Percentiles rank a stretch among this genome's conserved stretches.
Conservation (phyloP, 2,797 vertebrate species). For the Petrocephalus sullivani region DNA sequence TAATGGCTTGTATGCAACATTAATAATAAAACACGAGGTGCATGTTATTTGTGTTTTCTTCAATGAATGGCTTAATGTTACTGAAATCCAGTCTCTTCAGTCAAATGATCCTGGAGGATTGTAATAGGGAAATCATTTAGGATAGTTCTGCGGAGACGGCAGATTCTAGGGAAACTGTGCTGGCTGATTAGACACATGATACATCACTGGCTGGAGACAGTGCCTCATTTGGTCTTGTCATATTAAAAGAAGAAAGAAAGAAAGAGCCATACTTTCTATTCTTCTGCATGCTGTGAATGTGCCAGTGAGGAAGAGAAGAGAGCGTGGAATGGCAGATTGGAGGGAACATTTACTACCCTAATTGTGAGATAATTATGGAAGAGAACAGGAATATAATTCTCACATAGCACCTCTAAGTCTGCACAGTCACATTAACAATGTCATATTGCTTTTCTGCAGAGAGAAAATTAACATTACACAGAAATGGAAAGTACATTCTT, state of each 20-base stretch:
- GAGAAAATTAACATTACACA: neutral
- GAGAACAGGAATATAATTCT: neutral
- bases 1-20: neutral
- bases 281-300: neutral
- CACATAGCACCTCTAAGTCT: too few relatives aligned
- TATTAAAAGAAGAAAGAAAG: neutral
- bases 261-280: neutral
- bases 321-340: neutral
- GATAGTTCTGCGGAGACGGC: neutral
- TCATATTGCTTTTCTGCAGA: neutral
- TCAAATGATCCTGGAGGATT: neutral
- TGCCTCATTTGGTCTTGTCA: neutral
- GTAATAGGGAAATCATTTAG: neutral
- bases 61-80: neutral
- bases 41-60: neutral
- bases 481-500: neutral
- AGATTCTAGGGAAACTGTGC: neutral
- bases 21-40: neutral
- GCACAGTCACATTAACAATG: neutral
- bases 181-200: neutral
- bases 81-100: neutral
- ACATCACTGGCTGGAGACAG: neutral
- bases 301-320: neutral
- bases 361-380: neutral
- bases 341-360: neutral